Conservation (phyloP, 2,113 vertebrate species). For the cat (Felis catus) region F.catus_Fca126_mat1.0 CM031419.1:219406501-219407000, state of each 20-base stretch:
- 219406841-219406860: accelerated
- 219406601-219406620: neutral
- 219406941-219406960: no score
- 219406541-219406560: neutral
- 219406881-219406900: neutral
- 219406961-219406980: neutral
- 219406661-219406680: neutral
- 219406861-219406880: accelerated
- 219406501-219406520: neutral
- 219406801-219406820: neutral
- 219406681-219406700: accelerated
- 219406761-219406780: accelerated
- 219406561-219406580: accelerated
- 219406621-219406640: accelerated
- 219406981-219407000: neutral
- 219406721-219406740: neutral
- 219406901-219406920: accelerated
- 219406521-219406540: accelerated
- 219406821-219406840: accelerated
- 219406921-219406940: accelerated
- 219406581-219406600: accelerated
- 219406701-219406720: accelerated
- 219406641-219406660: accelerated
- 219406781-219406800: no score
- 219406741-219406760: accelerated